A percentile compares a stretch with the other conserved stretches of the same genome.
These are phyloP conservation scores for Cyprinus carpio DNA, from an alignment of 2,113 vertebrate species.

Conservation along the genomic window DNA sequence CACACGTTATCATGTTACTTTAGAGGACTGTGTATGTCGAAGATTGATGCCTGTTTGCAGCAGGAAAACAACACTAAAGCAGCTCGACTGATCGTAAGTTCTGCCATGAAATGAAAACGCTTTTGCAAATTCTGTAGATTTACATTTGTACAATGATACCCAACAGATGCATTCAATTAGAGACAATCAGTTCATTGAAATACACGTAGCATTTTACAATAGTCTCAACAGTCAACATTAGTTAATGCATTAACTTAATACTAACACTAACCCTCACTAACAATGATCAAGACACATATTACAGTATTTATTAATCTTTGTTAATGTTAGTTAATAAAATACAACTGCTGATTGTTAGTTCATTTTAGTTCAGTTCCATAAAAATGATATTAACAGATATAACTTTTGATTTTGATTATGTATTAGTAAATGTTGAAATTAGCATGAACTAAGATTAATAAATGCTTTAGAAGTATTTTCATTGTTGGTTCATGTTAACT, in stretches of 20 bases:
- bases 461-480: neutral
- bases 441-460: neutral
- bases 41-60: no score
- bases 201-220: neutral
- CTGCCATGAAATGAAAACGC: neutral
- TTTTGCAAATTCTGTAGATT: neutral
- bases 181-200: no score
- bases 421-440: neutral
- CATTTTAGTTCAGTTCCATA: neutral
- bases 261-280: neutral
- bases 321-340: no score
- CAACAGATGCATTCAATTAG: neutral
- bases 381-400: neutral
- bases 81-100: no score
- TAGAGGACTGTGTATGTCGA: neutral
- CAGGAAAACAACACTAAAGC: neutral
- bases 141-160: neutral
- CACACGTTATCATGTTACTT: constrained; percentile 50
- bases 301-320: neutral
- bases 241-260: neutral
- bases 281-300: neutral
- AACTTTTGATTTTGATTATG: neutral
- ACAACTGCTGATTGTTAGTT: no score
- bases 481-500: neutral
- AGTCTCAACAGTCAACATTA: no score